phyloP scores from a whole-genome alignment of 2,113 vertebrate species.

The Xenopus tropicalis region DNA sequence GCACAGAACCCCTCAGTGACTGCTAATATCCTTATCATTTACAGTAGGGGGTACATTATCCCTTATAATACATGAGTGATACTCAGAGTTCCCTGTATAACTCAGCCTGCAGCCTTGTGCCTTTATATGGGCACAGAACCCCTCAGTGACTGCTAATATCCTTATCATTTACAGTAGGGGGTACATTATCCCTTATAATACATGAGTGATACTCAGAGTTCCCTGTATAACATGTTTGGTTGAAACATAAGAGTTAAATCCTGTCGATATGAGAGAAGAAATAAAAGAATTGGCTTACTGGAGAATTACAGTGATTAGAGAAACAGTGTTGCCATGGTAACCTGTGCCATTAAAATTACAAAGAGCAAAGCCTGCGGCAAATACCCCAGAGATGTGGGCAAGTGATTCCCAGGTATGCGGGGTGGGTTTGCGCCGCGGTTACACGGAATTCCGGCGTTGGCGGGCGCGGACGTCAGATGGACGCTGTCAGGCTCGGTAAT shows the following conservation, averaged over 20 bases:
- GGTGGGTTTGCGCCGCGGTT: background rate
- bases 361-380: background rate
- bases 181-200: too few species aligned
- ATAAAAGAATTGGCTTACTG: background rate
- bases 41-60: too few species aligned
- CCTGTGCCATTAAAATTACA: background rate
- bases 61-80: too few species aligned
- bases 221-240: too few species aligned
- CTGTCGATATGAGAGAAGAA: background rate
- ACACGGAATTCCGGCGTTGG: background rate
- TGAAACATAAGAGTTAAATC: background rate
- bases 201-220: too few species aligned
- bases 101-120: too few species aligned
- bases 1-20: too few species aligned
- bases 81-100: too few species aligned
- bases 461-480: background rate
- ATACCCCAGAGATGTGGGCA: background rate
- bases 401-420: background rate
- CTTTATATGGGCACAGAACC: too few species aligned
- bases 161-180: too few species aligned
- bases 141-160: too few species aligned
- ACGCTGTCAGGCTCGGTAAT: background rate
- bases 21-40: too few species aligned
- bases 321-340: background rate
- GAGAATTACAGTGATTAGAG: background rate